phyloP scores from a whole-genome alignment of 2,888 invertebrate genomes.

The Tachina grossa region DNA sequence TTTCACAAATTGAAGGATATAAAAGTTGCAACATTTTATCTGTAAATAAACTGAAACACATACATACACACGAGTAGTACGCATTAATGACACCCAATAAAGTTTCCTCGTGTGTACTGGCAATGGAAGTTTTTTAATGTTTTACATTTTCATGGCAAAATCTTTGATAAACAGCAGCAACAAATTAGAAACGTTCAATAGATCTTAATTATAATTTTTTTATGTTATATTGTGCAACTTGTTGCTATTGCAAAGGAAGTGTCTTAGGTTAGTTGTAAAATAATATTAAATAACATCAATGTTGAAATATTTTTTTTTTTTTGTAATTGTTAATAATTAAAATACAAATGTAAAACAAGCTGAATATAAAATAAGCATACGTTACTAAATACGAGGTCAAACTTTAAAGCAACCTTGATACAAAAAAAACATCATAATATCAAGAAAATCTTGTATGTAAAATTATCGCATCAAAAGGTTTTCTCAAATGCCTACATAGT shows the following conservation, averaged over 20 bases:
- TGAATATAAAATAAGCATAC: conserved; percentile 34
- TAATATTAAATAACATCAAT: conserved; percentile 47
- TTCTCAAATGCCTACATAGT: no score
- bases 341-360: conserved; percentile 16
- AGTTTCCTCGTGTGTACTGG: conserved; percentile 7
- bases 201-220: conserved; percentile 25
- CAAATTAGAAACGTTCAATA: conserved; percentile 53
- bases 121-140: not conserved
- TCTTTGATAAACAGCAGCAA: conserved; percentile 51
- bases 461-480: no score
- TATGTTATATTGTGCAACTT: conserved; percentile 43
- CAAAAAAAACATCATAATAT: not conserved
- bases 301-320: conserved; percentile 38
- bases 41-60: conserved; percentile 46
- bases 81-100: conserved; percentile 34
- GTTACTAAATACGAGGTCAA: conserved; percentile 26
- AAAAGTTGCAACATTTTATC: conserved; percentile 53
- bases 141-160: conserved; percentile 57
- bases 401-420: not conserved
- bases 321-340: conserved; percentile 34
- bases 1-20: conserved; percentile 15
- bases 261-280: conserved; percentile 37
- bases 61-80: conserved; percentile 1
- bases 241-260: conserved; percentile 61
- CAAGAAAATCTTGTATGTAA: no score